phyloP scores from a whole-genome alignment of 2,113 vertebrate genomes.

The Pollachius pollachius region DNA sequence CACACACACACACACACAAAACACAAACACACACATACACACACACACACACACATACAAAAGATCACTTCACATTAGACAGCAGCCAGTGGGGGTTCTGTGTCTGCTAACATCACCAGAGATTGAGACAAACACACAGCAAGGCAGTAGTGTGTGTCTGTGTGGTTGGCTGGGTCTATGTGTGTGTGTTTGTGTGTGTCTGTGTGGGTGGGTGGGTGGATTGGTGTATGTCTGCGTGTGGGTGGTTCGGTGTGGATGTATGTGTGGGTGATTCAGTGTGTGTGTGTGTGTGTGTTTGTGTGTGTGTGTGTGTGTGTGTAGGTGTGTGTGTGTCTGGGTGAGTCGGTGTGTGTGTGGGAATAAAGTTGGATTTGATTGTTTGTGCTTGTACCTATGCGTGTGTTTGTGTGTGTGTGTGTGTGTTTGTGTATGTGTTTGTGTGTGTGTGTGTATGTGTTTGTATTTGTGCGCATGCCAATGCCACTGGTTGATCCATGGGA shows the following conservation, averaged over 20 bases:
- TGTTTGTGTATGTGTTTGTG: neutral
- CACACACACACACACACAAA: conserved; percentile 20
- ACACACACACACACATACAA: conserved; percentile 22
- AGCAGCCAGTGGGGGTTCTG: conserved; percentile 47
- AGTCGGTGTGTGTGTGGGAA: too few species aligned
- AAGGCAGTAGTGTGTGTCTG: conserved; percentile 12
- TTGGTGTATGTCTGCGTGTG: too few species aligned
- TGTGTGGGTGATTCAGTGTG: too few species aligned
- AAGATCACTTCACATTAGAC: conserved; percentile 21
- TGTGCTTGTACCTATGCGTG: too few species aligned
- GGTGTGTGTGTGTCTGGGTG: conserved; percentile 15
- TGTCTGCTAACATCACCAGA: conserved; percentile 66
- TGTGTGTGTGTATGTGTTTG: neutral
- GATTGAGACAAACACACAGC: conserved; percentile 43
- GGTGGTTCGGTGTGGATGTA: too few species aligned
- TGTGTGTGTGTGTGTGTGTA: conserved; percentile 18
- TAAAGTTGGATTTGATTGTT: too few species aligned
- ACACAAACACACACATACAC: conserved; percentile 9
- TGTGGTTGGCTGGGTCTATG: conserved; percentile 11
- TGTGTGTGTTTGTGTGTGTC: too few species aligned
- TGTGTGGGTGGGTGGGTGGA: too few species aligned
- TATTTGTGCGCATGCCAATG: neutral
- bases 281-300: too few species aligned
- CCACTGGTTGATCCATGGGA: conserved; percentile 61
- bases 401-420: too few species aligned